These are phyloP conservation scores for Amphilophus citrinellus DNA, from an alignment of 2,113 vertebrate species.

Conservation along the genomic window DNA sequence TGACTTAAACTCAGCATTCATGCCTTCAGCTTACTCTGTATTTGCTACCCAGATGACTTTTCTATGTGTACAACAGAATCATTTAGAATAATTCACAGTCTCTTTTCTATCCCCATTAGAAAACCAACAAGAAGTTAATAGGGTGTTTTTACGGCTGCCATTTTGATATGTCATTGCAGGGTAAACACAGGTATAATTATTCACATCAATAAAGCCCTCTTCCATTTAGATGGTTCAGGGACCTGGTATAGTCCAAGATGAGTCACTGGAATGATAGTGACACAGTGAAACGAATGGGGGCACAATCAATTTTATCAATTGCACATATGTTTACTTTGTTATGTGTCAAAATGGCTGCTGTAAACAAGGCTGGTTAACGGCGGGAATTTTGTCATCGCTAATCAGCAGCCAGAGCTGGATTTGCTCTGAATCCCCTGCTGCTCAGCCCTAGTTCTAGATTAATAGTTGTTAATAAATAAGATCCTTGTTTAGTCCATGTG, in stretches of 20 bases:
- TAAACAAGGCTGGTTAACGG: neutral
- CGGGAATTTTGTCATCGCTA: neutral
- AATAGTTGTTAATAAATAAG: slow-evolving; percentile 10
- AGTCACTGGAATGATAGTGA: neutral
- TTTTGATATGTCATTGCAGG: slow-evolving; percentile 5
- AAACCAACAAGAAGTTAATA: neutral
- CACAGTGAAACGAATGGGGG: neutral
- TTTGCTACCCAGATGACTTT: neutral
- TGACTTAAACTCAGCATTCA: neutral
- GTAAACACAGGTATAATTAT: neutral
- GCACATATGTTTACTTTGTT: neutral
- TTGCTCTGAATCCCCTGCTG: neutral
- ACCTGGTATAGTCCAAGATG: neutral
- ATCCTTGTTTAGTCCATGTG: slow-evolving; percentile 30
- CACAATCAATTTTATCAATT: neutral
- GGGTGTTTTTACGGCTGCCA: neutral
- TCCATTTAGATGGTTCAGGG: neutral
- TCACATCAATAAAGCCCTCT: neutral
- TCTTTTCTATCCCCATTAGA: neutral
- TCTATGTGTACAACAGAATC: neutral
- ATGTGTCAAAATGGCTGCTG: neutral
- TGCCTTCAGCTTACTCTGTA: neutral
- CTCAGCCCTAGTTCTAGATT: neutral
- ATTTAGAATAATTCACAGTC: neutral
- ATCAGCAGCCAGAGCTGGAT: slow-evolving; percentile 9